phyloP scores from a whole-genome alignment of 2,797 vertebrate species.

The Argyrosomus regius region DNA sequence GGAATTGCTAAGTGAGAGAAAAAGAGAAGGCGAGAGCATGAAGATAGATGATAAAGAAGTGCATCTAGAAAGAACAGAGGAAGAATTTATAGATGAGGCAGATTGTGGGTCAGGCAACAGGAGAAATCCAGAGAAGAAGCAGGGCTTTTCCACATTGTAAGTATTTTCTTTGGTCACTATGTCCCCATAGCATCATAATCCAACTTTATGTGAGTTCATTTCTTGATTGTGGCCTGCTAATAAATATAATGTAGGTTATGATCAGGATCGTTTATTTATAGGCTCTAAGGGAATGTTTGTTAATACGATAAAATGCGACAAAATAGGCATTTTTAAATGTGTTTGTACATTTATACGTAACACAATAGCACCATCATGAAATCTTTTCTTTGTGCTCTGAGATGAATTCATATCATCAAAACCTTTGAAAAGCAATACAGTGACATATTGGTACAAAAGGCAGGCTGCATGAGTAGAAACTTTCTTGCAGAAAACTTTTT shows the following conservation, averaged over 20 bases:
- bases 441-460: slow-evolving; percentile 27
- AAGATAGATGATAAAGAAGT: slow-evolving; percentile 64
- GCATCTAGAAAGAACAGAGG: slow-evolving; percentile 65
- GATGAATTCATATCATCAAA: slow-evolving; percentile 47
- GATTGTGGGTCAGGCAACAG: slow-evolving; percentile 82
- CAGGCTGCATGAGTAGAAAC: slow-evolving; percentile 23
- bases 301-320: slow-evolving; percentile 35
- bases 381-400: slow-evolving; percentile 50
- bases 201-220: slow-evolving; percentile 41
- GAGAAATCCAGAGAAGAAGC: slow-evolving; percentile 80
- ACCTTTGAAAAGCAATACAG: slow-evolving; percentile 66
- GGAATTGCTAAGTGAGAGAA: slow-evolving; percentile 49
- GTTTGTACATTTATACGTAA: slow-evolving; percentile 84
- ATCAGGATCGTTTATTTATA: slow-evolving; percentile 64
- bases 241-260: slow-evolving; percentile 48
- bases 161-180: slow-evolving; percentile 76
- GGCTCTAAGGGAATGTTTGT: slow-evolving; percentile 74
- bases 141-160: slow-evolving; percentile 85
- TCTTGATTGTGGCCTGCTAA: slow-evolving; percentile 57
- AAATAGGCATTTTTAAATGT: slow-evolving; percentile 60
- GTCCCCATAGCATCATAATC: slow-evolving; percentile 51
- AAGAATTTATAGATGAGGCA: slow-evolving; percentile 85
- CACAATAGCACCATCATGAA: slow-evolving; percentile 60
- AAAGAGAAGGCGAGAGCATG: slow-evolving; percentile 62
- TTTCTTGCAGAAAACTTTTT: slow-evolving; percentile 30